These are phyloP conservation scores for Peromyscus californicus DNA, from an alignment of 2,113 vertebrate species.

Conservation along the genomic window DNA sequence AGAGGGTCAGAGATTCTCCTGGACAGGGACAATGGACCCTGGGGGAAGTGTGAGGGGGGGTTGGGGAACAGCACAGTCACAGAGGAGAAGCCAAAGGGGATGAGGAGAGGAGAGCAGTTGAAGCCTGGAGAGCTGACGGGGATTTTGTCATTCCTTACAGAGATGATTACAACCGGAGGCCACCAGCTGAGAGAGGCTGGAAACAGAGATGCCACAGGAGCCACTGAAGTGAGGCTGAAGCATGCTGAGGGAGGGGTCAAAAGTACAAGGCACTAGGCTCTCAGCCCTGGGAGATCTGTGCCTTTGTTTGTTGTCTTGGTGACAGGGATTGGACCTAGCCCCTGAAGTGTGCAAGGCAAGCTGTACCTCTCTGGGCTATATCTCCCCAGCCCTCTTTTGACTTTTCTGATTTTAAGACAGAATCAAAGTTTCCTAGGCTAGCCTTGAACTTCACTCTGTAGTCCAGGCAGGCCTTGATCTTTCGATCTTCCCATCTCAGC, in stretches of 20 bases:
- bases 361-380: background rate
- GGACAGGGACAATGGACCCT: background rate
- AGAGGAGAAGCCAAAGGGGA: background rate
- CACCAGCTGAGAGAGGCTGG: too few relatives aligned
- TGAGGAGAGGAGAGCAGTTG: background rate
- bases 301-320: background rate
- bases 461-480: background rate
- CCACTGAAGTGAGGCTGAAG: background rate
- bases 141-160: too few relatives aligned
- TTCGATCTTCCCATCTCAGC: background rate
- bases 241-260: background rate
- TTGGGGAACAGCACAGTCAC: accelerated
- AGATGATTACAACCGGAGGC: background rate
- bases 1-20: background rate
- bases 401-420: background rate
- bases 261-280: background rate
- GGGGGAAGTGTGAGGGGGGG: background rate
- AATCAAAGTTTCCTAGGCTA: background rate
- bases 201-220: background rate
- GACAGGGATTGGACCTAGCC: background rate
- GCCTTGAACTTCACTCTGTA: background rate
- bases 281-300: background rate
- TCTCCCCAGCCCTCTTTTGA: background rate
- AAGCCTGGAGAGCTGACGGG: background rate
- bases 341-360: background rate